Base-by-base conservation (phyloP, 2,797 vertebrate species). In the Vireo griseus region DNA sequence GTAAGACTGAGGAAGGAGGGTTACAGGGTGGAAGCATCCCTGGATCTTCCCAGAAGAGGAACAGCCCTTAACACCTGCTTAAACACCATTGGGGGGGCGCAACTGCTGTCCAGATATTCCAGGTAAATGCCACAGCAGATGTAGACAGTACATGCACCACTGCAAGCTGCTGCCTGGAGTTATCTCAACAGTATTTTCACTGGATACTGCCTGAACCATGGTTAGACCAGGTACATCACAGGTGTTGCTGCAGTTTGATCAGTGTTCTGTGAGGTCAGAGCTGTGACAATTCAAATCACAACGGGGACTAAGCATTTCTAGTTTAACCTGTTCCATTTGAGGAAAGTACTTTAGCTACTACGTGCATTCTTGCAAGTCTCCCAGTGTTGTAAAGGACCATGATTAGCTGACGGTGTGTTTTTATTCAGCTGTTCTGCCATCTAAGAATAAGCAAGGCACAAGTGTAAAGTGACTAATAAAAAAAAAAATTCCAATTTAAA, bases 11-110 rank as follows among this genome's bases (percentile, higher is more conserved):
- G 10, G 25, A 35, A 67, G 39, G 57, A 48, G 10, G 6, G 12
- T 25, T 79, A 48, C 0, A 1, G 10, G 22, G 21, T 48, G n/a
- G 39, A 76, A 79, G n/a, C 40, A 26, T n/a, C n/a, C n/a, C 58
- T 59, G 29, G 61, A 40, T 33, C 35, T 62, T 54, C 59, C 17
- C 33, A 28, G 37, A 45, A 50, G 42, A 66, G 37, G 9, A 51
- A 13, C 5, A n/a, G 29, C 28, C 57, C 62, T 15, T n/a, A 26
- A 6, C 33, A 48, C 16, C 19, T 71, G 18, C 10, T 15, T 42
- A 57, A n/a, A 71, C 13, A 66, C 20, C 44, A 19, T 4, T 1
- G 0, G 37, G 37, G 66, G 55, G 13, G 13, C 48, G n/a, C 0
- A 0, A 28, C 28, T 52, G 21, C 39, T 35, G 22, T 29, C 62